These are phyloP conservation scores for Tragelaphus buxtoni DNA, from an alignment of 2,113 vertebrate species.

Conservation along the genomic window DNA sequence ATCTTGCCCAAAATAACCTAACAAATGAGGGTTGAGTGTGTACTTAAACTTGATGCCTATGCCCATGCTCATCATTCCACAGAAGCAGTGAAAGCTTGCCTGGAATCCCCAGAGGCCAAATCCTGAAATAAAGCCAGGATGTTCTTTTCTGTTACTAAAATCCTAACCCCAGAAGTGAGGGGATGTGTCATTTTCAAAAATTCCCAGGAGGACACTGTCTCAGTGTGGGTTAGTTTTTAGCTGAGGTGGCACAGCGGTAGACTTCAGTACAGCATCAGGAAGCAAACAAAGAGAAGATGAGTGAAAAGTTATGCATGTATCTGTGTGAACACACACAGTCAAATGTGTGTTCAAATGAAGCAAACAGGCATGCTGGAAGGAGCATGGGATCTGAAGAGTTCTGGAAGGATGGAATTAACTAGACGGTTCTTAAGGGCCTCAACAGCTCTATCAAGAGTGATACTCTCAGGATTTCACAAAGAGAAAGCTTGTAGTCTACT, in stretches of 20 bases:
- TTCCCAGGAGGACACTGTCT: not conserved
- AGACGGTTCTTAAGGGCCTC: not conserved
- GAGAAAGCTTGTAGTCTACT: not conserved
- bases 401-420: not conserved
- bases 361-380: not conserved
- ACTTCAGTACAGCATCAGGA: not conserved
- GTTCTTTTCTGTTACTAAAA: not conserved
- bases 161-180: not conserved
- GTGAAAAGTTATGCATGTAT: not conserved
- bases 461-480: not conserved
- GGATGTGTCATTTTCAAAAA: not conserved
- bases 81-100: not conserved
- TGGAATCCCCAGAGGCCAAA: not conserved
- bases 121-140: not conserved
- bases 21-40: not conserved
- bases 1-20: not conserved
- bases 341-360: not conserved
- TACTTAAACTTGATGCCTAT: not conserved
- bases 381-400: not conserved
- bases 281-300: not conserved
- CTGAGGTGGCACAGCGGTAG: not conserved
- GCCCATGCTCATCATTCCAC: not conserved
- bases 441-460: not conserved
- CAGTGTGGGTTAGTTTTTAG: not conserved
- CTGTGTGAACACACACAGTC: not conserved